These are phyloP conservation scores for Tyto alba DNA, from an alignment of 2,113 vertebrate species.

Conservation along the genomic window DNA sequence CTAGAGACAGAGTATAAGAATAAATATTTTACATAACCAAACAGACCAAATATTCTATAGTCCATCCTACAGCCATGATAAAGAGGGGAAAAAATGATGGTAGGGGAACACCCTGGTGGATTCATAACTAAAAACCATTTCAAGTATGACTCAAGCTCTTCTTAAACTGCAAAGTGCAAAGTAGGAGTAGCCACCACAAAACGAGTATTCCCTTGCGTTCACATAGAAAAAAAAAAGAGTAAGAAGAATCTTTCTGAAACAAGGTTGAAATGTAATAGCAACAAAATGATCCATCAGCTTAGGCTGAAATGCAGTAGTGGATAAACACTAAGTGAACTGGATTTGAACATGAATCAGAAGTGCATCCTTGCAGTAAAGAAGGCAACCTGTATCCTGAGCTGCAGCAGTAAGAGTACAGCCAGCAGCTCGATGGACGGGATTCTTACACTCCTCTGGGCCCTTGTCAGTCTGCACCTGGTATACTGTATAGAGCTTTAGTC, in stretches of 20 bases:
- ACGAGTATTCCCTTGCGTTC: not conserved
- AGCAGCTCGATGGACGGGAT: not conserved
- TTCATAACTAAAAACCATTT: not conserved
- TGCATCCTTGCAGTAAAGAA: not conserved
- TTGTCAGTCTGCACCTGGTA: not conserved
- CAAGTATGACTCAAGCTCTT: not conserved
- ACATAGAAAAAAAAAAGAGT: not conserved
- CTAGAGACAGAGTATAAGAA: not conserved
- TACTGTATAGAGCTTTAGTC: not conserved
- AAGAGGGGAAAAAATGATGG: not conserved
- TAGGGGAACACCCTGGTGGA: not conserved
- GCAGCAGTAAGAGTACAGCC: not conserved
- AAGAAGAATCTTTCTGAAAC: not conserved
- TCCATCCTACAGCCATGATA: not conserved
- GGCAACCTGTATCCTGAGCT: not conserved
- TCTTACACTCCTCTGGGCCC: not conserved
- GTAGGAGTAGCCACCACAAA: not conserved
- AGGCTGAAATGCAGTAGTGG: not conserved
- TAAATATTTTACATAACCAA: not conserved
- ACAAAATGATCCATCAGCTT: not conserved
- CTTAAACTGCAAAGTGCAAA: not conserved
- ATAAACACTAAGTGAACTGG: not conserved
- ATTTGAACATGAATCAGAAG: not conserved
- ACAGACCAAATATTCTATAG: not conserved
- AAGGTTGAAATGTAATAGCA: not conserved